These are phyloP conservation scores for Cotesia chilonis DNA, from an alignment of 1,140 invertebrate genomes.

Conservation along the genomic window DNA sequence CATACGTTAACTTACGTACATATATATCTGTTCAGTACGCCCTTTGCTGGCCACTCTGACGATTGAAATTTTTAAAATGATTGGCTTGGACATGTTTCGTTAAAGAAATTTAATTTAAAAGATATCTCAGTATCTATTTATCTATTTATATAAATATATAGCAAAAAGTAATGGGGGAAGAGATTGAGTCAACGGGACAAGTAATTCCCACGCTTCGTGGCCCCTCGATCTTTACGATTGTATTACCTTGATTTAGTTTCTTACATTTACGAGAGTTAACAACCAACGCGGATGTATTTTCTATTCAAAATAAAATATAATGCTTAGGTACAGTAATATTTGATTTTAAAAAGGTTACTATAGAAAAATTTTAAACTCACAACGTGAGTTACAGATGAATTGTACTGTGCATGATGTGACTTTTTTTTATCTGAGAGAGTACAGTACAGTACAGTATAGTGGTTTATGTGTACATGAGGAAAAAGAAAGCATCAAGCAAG, in stretches of 20 bases:
- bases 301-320: no score
- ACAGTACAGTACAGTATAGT: neutral
- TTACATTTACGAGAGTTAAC: neutral
- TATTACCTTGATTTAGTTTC: constrained; percentile 26
- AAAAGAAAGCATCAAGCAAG: neutral
- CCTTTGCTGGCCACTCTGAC: constrained; percentile 2
- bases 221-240: constrained; percentile 3
- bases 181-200: constrained; percentile 17
- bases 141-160: neutral
- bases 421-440: constrained; percentile 4
- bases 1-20: neutral
- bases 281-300: neutral
- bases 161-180: neutral
- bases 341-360: no score
- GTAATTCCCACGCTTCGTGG: constrained; percentile 22
- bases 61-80: no score
- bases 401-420: neutral
- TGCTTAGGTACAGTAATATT: no score
- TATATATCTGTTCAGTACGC: neutral
- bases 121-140: no score
- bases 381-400: neutral
- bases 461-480: neutral
- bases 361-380: no score
- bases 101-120: constrained; percentile 1
- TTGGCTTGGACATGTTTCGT: no score